These are phyloP conservation scores for Brachypalpus laphriformis DNA, from an alignment of 2,888 invertebrate species.

Conservation along the genomic window DNA sequence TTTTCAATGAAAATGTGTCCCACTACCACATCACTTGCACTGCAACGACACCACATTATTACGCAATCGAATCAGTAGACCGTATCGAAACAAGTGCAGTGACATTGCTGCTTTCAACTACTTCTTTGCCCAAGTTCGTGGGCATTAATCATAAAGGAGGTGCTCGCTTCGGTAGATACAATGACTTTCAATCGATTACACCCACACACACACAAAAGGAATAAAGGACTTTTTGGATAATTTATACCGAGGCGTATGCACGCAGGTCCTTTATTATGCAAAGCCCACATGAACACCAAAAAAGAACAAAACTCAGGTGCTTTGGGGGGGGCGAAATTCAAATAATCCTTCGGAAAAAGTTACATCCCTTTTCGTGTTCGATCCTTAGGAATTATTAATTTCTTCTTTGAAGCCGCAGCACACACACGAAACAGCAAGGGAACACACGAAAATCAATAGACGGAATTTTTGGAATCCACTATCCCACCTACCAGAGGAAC, in stretches of 20 bases:
- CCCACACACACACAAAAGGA: slow-evolving; percentile 8
- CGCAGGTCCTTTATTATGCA: slow-evolving; percentile 67
- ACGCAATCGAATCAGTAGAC: slow-evolving; percentile 64
- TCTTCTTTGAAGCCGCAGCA: slow-evolving; percentile 40
- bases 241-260: slow-evolving; percentile 56
- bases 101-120: slow-evolving; percentile 41
- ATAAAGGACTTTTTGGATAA: slow-evolving; percentile 40
- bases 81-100: slow-evolving; percentile 56
- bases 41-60: slow-evolving; percentile 29
- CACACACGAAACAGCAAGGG: slow-evolving; percentile 14
- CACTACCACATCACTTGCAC: slow-evolving; percentile 12
- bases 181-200: slow-evolving; percentile 62
- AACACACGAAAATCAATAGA: slow-evolving; percentile 16
- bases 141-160: slow-evolving; percentile 44
- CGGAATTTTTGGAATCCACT: neutral
- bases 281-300: slow-evolving; percentile 38
- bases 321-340: slow-evolving; percentile 16
- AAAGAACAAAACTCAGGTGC: neutral
- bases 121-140: slow-evolving; percentile 51
- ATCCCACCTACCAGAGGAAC: neutral
- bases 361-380: slow-evolving; percentile 66
- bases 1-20: slow-evolving; percentile 18
- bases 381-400: slow-evolving; percentile 68
- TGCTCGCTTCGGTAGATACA: slow-evolving; percentile 10
- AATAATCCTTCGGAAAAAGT: slow-evolving; percentile 51